Base-by-base conservation (phyloP, 1,140 invertebrate genomes). In the Asobara japonica region DNA sequence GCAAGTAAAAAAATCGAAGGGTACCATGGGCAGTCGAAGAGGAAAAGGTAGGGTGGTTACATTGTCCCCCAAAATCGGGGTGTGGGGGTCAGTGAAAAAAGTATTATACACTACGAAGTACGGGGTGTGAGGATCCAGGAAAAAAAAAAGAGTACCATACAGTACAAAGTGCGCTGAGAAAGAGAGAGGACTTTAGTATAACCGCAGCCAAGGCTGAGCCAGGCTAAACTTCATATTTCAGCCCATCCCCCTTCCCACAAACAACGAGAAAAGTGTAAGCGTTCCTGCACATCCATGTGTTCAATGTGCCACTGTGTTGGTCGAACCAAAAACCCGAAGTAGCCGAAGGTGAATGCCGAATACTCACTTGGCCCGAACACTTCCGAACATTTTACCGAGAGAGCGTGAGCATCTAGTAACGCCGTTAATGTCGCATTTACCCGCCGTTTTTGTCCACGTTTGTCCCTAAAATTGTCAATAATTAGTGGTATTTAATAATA, bases 341-440 rank as follows among this genome's bases (percentile, higher is more conserved):
- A 33, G n/a, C 18, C 20, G 30, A 22, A 6, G 38, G 60, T 31
- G 51, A 38, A 22, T 29, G 22, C 33, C 45, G 73, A 61, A 31
- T 73, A 76, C 56, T 30, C 60, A 76, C 73, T 78, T 38, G 25
- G 70, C 76, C 77, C 69, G 69, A 71, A 71, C 61, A 25, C 2
- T 20, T 6, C 61, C 61, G 62, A 71, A 71, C 61, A 51, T 45
- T 29, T 69, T 65, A 25, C 51, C 25, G 64, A 72, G 68, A 18
- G 71, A 73, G 65, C 72, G 70, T 65, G 75, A 72, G 74, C 73
- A 73, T 73, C 60, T 25, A 70, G 70, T 73, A 71, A 71, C 70
- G 72, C 64, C 73, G 81, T 79, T 77, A 69, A 81, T 79, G 80
- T 79, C 74, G 74, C 62, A 76, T 79, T 74, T 74, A 64, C 69